Evolutionary conservation across 2,888 invertebrate genomes (phyloP).

Genomic region (Anorthoa munda): DNA sequence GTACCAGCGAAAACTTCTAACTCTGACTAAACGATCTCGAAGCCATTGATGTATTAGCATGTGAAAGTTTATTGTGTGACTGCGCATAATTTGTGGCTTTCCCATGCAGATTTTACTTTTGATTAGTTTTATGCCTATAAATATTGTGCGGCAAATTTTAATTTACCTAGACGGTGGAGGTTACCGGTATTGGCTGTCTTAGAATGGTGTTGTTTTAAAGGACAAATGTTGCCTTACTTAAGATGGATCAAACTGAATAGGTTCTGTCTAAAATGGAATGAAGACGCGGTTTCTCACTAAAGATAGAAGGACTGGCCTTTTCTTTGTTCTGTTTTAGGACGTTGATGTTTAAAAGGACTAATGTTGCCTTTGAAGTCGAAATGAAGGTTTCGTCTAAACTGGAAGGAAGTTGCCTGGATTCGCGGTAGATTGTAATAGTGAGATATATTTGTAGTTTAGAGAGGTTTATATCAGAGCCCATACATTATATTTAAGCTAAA

Average conservation of each 20-base stretch:
- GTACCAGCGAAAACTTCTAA: too few relatives aligned
- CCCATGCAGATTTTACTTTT: background rate
- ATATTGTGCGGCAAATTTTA: background rate
- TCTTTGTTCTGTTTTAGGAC: too few relatives aligned
- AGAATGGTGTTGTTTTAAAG: background rate
- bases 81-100: conserved; percentile 22
- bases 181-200: background rate
- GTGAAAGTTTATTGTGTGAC: conserved; percentile 26
- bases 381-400: too few relatives aligned
- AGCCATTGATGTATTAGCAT: conserved; percentile 5
- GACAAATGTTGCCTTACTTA: background rate
- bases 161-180: background rate
- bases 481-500: too few relatives aligned
- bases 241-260: background rate
- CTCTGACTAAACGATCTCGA: background rate
- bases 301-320: background rate
- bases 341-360: too few relatives aligned
- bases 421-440: too few relatives aligned
- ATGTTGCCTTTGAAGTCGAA: too few relatives aligned
- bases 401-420: too few relatives aligned
- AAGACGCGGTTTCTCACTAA: background rate
- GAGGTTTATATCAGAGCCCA: background rate
- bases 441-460: background rate
- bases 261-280: background rate
- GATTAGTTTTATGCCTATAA: background rate